These are phyloP conservation scores for Sorex maritimensis DNA, from an alignment of 2,797 vertebrate species.

Conservation along the genomic window DNA sequence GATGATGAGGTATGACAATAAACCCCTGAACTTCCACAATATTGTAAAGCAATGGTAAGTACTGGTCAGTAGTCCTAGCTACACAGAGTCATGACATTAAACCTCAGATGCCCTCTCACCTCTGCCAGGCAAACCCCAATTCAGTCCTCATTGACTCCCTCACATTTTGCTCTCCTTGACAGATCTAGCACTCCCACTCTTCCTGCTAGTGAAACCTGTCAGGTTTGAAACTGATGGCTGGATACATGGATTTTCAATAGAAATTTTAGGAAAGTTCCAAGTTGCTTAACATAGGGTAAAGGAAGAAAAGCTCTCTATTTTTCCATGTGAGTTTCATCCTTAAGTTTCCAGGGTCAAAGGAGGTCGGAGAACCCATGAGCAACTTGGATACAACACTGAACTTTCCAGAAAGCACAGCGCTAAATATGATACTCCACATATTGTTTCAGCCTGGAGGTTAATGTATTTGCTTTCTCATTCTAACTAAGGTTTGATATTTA, in stretches of 20 bases:
- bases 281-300: conserved; percentile 66
- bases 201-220: conserved; percentile 70
- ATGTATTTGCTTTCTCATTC: conserved; percentile 59
- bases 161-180: neutral
- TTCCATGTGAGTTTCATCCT: conserved; percentile 55
- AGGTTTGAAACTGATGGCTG: conserved; percentile 72
- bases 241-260: conserved; percentile 63
- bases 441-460: conserved; percentile 70
- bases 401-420: conserved; percentile 74
- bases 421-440: conserved; percentile 78
- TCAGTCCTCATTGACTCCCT: neutral
- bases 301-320: conserved; percentile 3
- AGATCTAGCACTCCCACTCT: neutral
- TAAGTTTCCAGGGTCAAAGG: conserved; percentile 58
- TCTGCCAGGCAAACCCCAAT: neutral
- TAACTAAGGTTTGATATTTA: conserved; percentile 42
- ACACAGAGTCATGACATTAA: neutral
- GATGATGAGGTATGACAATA: too few relatives aligned
- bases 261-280: conserved; percentile 47
- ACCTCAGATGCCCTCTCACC: conserved; percentile 37
- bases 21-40: too few relatives aligned
- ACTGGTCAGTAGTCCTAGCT: neutral
- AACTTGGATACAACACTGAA: conserved; percentile 69
- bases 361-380: conserved; percentile 74
- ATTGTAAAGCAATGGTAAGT: too few relatives aligned